These are phyloP conservation scores for Holacanthus passer DNA, from an alignment of 2,113 vertebrate genomes.

Conservation along the genomic window DNA sequence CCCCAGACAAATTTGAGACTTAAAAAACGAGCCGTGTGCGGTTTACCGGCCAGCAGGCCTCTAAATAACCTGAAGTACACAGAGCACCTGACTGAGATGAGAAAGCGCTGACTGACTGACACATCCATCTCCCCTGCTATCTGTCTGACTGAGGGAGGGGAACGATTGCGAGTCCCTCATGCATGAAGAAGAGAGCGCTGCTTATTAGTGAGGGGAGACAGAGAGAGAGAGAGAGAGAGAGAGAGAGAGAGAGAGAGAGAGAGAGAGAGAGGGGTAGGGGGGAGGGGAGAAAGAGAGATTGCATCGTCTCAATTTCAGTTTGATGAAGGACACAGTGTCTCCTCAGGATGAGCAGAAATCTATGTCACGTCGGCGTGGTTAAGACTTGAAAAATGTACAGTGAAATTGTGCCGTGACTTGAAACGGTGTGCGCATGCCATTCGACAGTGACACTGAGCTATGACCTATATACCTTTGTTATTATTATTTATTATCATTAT, in stretches of 20 bases:
- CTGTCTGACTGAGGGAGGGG: constrained; percentile 63
- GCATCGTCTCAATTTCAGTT: constrained; percentile 59
- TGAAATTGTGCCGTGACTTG: constrained; percentile 33
- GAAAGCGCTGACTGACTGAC: constrained; percentile 74
- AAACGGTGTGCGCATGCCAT: background rate
- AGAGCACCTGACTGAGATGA: constrained; percentile 71
- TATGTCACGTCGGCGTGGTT: constrained; percentile 25
- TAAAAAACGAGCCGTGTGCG: constrained; percentile 6
- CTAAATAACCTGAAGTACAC: constrained; percentile 69
- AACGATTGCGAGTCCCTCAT: constrained; percentile 55
- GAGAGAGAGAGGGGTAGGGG: background rate
- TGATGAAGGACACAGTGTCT: constrained; percentile 70
- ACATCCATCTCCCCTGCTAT: constrained; percentile 77
- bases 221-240: background rate
- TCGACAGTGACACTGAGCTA: background rate
- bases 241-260: background rate
- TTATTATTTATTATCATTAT: no score
- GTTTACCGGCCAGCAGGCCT: constrained; percentile 55
- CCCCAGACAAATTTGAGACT: constrained; percentile 55
- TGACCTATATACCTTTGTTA: no score
- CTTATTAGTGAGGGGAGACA: constrained; percentile 74
- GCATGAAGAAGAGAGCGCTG: constrained; percentile 71
- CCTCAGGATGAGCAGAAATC: constrained; percentile 47
- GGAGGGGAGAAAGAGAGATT: constrained; percentile 21
- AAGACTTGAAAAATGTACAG: constrained; percentile 35